These are phyloP conservation scores for Brachirus orientalis DNA, from an alignment of 2,113 vertebrate species.

Conservation along the genomic window DNA sequence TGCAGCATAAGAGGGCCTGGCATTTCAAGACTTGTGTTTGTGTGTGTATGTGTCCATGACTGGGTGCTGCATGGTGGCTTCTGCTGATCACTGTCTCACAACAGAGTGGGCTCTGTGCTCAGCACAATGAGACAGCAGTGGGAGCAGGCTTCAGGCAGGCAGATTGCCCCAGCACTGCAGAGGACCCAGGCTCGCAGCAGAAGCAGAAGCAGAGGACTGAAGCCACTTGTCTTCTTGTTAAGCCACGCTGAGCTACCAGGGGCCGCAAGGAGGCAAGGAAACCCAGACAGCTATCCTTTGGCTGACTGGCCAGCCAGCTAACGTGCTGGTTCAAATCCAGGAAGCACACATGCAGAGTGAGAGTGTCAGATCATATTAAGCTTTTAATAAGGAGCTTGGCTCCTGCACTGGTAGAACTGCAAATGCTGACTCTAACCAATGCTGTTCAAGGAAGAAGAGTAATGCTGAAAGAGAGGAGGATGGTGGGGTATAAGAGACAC, in stretches of 20 bases:
- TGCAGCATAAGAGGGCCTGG: constrained; percentile 43
- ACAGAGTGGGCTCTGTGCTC: constrained; percentile 68
- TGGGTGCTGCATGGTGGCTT: constrained; percentile 56
- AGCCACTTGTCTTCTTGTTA: constrained; percentile 62
- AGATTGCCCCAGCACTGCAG: constrained; percentile 30
- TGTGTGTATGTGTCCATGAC: constrained; percentile 51
- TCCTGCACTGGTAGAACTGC: constrained; percentile 25
- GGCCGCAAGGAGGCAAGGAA: constrained; percentile 49
- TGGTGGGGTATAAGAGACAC: constrained; percentile 62
- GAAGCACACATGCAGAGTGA: constrained; percentile 37
- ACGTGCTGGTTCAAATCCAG: constrained; percentile 48
- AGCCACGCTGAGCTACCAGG: constrained; percentile 40
- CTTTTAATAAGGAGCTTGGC: constrained; percentile 50
- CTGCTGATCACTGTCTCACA: constrained; percentile 64
- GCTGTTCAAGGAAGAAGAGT: constrained; percentile 34
- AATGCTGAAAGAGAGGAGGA: constrained; percentile 43
- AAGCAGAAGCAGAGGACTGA: constrained; percentile 49
- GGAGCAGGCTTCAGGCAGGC: constrained; percentile 54
- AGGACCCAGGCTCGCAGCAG: constrained; percentile 44
- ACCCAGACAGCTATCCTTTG: constrained; percentile 40
- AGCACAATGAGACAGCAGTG: constrained; percentile 68
- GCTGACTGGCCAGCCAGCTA: constrained; percentile 51
- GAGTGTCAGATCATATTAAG: constrained; percentile 44
- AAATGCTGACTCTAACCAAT: constrained; percentile 48
- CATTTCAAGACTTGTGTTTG: constrained; percentile 39